A percentile compares a stretch with the other conserved stretches of the same genome.
Evolutionary conservation across 2,888 invertebrate species (phyloP).

Genomic region (Saturnia pavonia): DNA sequence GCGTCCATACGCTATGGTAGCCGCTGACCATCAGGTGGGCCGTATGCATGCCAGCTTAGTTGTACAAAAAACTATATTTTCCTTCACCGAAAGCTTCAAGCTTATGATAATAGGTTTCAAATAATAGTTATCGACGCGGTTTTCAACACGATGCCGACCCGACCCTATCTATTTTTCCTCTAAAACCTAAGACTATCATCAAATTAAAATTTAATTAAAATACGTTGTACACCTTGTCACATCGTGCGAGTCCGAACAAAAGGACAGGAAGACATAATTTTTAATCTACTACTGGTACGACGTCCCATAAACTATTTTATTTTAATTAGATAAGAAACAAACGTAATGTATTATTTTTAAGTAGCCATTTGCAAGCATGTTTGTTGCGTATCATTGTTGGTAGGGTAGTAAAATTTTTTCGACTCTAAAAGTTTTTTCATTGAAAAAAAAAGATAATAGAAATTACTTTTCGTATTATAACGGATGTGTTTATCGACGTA

Average conservation of each 20-base stretch:
- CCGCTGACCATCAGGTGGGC: too few species aligned
- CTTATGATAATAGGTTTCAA: too few species aligned
- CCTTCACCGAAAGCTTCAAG: too few species aligned
- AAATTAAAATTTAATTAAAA: constrained; percentile 5
- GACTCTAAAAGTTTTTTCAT: neutral
- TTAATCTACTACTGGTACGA: neutral
- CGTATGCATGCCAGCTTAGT: too few species aligned
- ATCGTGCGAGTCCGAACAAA: neutral
- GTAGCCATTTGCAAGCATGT: neutral
- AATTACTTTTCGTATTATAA: neutral
- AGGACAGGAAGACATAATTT: constrained; percentile 8
- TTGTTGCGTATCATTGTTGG: neutral
- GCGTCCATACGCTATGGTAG: too few species aligned
- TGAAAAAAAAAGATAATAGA: neutral
- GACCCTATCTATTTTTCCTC: neutral
- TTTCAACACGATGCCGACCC: too few species aligned
- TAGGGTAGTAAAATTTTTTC: neutral
- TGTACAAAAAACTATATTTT: too few species aligned
- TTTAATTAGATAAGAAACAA: constrained; percentile 1
- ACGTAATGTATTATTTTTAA: neutral
- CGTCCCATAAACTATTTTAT: constrained; percentile 8
- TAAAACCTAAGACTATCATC: neutral
- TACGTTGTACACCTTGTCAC: neutral
- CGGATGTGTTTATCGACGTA: neutral
- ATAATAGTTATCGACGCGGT: too few species aligned